Conservation (phyloP, 2,113 vertebrate species). For the Isurus oxyrinchus region DNA sequence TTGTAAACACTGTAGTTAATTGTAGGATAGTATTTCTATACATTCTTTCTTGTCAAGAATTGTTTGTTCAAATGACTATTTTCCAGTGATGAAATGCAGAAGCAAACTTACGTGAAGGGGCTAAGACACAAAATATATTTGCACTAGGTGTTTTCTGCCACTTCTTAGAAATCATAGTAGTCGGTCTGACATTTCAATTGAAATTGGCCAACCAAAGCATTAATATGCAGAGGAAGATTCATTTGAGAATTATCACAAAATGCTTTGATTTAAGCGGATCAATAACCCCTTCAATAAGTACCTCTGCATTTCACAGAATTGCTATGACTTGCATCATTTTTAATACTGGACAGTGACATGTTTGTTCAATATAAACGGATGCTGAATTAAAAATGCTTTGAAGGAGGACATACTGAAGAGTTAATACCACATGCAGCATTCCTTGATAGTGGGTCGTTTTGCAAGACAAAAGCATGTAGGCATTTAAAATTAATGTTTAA, state of each 20-base stretch:
- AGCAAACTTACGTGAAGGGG: constrained; percentile 3
- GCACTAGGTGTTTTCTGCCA: neutral
- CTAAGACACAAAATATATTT: neutral
- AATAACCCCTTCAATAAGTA: constrained; percentile 17
- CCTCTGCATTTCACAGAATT: constrained; percentile 10
- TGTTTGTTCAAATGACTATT: constrained; percentile 49
- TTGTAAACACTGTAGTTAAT: constrained; percentile 74
- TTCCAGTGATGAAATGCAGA: constrained; percentile 41
- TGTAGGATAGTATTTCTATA: constrained; percentile 60
- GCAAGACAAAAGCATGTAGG: constrained; percentile 51
- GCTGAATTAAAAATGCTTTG: constrained; percentile 28
- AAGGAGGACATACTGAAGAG: constrained; percentile 60
- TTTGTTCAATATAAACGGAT: constrained; percentile 15
- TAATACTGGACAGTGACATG: constrained; percentile 31
- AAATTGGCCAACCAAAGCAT: neutral
- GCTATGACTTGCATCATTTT: constrained; percentile 23
- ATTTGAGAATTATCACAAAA: neutral
- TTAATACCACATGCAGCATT: constrained; percentile 76
- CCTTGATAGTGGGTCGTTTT: constrained; percentile 99
- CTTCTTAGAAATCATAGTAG: neutral
- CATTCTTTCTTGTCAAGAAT: constrained; percentile 71
- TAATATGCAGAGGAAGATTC: neutral
- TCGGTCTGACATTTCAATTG: neutral
- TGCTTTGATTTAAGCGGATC: neutral
- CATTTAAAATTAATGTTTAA: constrained; percentile 37